phyloP scores from a whole-genome alignment of 2,888 invertebrate species.

The Hoplodrina ambigua region DNA sequence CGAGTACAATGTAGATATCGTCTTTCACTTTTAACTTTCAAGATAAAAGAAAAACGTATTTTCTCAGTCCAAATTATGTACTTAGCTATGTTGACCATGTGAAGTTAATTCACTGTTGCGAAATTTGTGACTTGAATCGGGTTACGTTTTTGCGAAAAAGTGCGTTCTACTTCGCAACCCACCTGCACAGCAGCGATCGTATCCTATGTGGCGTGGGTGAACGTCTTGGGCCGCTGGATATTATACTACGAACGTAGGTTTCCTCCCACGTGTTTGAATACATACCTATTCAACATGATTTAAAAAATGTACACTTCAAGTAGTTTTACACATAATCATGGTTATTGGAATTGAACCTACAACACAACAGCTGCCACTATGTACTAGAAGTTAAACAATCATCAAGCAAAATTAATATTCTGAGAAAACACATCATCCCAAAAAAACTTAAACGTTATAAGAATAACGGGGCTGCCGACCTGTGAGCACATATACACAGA shows the following conservation, averaged over 20 bases:
- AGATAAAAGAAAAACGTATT: conserved; percentile 46
- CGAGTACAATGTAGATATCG: conserved; percentile 45
- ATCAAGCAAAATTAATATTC: conserved; percentile 35
- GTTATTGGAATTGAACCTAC: not conserved
- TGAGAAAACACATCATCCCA: conserved; percentile 45
- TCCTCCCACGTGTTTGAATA: conserved; percentile 49
- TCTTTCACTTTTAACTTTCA: conserved; percentile 62
- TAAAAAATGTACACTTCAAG: conserved; percentile 18
- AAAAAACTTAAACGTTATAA: conserved; percentile 26
- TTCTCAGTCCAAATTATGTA: conserved; percentile 38
- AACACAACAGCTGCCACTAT: not conserved
- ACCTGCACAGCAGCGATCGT: conserved; percentile 66
- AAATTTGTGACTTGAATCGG: conserved; percentile 61
- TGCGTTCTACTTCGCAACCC: conserved; percentile 63
- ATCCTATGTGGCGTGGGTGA: conserved; percentile 69
- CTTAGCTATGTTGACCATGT: conserved; percentile 30
- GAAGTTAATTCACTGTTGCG: conserved; percentile 52
- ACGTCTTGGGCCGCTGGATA: conserved; percentile 65
- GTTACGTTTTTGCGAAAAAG: conserved; percentile 66
- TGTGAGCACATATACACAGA: conserved; percentile 66
- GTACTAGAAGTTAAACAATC: conserved; percentile 3
- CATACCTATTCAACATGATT: conserved; percentile 20
- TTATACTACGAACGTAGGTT: conserved; percentile 57
- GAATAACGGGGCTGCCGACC: conserved; percentile 55
- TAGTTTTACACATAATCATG: not conserved